Percentiles rank a stretch among this genome's conserved stretches.
phyloP scores from a whole-genome alignment of 2,797 vertebrate species.

The Ispidina lecontei region DNA sequence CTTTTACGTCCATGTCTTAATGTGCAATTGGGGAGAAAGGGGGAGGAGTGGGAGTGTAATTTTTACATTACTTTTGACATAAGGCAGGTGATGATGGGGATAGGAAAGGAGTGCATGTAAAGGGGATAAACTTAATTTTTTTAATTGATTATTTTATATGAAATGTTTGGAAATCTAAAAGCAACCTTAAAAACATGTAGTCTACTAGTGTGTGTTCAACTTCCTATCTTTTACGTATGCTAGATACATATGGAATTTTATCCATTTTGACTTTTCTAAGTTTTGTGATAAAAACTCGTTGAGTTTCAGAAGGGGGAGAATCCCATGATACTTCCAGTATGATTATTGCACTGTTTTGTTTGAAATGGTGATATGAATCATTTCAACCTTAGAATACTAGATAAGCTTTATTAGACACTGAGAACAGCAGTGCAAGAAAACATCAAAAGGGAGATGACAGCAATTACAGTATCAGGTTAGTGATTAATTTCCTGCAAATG shows the following conservation, averaged over 20 bases:
- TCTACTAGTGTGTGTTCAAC: conserved; percentile 66
- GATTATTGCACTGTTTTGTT: conserved; percentile 47
- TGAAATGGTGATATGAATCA: conserved; percentile 38
- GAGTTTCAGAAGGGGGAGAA: conserved; percentile 50
- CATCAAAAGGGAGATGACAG: conserved; percentile 29
- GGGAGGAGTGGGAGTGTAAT: conserved; percentile 7
- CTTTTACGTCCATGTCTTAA: conserved; percentile 70
- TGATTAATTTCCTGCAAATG: conserved; percentile 47
- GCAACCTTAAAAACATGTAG: conserved; percentile 60
- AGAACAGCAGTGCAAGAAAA: conserved; percentile 12
- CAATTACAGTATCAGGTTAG: conserved; percentile 27
- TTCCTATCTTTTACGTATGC: conserved; percentile 57
- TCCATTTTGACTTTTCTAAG: conserved; percentile 74
- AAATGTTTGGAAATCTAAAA: conserved; percentile 73
- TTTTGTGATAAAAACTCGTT: conserved; percentile 62
- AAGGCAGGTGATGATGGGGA: conserved; percentile 43
- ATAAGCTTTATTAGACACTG: conserved; percentile 48
- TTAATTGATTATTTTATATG: conserved; percentile 71
- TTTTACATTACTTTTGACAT: conserved; percentile 60
- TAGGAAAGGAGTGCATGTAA: conserved; percentile 52
- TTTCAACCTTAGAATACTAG: conserved; percentile 47
- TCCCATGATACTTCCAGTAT: neutral
- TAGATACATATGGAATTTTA: conserved; percentile 51
- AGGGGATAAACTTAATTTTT: conserved; percentile 73
- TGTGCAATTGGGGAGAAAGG: conserved; percentile 74